These are phyloP conservation scores for Stenoptilia bipunctidactyla DNA, from an alignment of 2,888 invertebrate genomes.

Conservation along the genomic window DNA sequence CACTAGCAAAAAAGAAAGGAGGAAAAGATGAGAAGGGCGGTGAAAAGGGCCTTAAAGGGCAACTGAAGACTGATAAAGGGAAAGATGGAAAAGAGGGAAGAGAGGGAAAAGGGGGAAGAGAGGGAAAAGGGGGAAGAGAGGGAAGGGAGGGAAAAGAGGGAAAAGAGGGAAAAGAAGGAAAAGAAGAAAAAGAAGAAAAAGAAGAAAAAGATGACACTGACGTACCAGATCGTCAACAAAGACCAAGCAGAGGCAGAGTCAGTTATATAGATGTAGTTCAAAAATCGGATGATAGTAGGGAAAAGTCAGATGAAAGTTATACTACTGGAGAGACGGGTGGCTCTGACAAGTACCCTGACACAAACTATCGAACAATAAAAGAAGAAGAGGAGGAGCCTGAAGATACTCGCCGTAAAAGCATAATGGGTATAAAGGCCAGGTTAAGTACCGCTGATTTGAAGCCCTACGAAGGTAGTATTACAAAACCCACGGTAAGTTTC, in stretches of 20 bases:
- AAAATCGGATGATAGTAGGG: too few relatives aligned
- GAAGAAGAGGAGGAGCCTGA: too few relatives aligned
- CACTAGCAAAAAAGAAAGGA: too few relatives aligned
- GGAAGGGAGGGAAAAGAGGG: neutral
- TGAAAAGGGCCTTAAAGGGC: neutral
- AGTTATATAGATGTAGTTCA: neutral
- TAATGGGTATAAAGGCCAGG: too few relatives aligned
- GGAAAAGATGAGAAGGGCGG: neutral
- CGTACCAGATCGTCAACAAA: neutral
- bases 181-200: neutral
- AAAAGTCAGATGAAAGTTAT: too few relatives aligned
- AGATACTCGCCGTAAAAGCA: too few relatives aligned
- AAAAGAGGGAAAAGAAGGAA: neutral
- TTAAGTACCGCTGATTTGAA: too few relatives aligned
- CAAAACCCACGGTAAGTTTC: too few relatives aligned
- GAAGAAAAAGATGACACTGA: neutral
- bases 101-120: neutral
- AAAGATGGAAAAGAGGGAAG: neutral
- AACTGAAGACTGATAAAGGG: neutral
- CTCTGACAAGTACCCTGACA: too few relatives aligned
- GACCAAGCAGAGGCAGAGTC: slow-evolving; percentile 1
- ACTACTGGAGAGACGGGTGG: too few relatives aligned
- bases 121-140: neutral
- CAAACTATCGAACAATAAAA: too few relatives aligned
- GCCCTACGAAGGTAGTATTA: too few relatives aligned